Percentiles rank a stretch among this genome's conserved stretches.
phyloP scores from a whole-genome alignment of 2,888 invertebrate genomes.

The Julus scandinavius region DNA sequence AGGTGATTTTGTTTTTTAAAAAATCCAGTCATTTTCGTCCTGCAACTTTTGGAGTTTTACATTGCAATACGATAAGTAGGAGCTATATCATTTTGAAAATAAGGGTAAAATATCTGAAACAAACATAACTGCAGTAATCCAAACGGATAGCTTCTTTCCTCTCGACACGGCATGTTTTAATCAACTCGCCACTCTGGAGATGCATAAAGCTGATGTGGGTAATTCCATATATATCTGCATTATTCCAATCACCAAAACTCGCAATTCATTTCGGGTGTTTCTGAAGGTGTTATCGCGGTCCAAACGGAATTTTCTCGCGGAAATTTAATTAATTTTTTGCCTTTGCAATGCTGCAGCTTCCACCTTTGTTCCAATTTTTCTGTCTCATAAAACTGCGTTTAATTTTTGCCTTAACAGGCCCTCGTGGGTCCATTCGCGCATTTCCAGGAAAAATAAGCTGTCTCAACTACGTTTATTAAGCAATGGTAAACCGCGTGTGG shows the following conservation, averaged over 20 bases:
- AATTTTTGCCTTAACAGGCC: conserved; percentile 24
- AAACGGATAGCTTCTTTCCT: not conserved
- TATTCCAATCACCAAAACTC: conserved; percentile 22
- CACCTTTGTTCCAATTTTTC: not conserved
- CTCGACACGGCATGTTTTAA: not conserved
- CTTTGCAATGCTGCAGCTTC: not conserved
- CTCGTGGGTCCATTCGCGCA: conserved; percentile 22
- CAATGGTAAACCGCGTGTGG: not conserved
- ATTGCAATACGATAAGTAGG: too few species aligned
- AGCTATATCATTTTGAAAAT: too few species aligned
- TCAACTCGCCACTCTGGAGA: conserved; percentile 14
- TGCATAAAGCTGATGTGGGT: conserved; percentile 25
- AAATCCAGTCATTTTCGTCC: too few species aligned
- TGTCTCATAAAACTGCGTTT: not conserved
- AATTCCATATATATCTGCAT: conserved; percentile 24
- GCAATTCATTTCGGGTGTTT: not conserved
- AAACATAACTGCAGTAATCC: not conserved
- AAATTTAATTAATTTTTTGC: conserved; percentile 41
- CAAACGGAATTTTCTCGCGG: not conserved
- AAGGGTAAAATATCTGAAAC: too few species aligned
- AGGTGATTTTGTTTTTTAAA: too few species aligned
- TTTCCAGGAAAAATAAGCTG: not conserved
- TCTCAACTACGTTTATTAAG: not conserved
- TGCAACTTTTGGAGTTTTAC: too few species aligned
- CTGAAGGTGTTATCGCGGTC: conserved; percentile 16